Base-by-base conservation (phyloP, 2,888 invertebrate genomes). In the Mesochorus sp. region DNA sequence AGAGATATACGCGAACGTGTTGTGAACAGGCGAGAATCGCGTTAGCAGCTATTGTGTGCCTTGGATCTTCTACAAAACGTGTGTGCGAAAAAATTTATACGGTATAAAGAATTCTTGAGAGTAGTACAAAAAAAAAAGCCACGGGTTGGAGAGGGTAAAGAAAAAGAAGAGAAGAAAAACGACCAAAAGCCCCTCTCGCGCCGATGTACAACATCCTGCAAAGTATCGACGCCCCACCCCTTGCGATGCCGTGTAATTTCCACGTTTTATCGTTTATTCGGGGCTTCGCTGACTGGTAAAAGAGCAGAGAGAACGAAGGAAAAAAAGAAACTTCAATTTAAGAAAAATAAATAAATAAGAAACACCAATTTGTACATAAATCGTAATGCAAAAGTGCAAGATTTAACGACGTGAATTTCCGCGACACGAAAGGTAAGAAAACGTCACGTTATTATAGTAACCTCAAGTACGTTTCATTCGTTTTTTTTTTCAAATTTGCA, bases 221-320 rank as follows among this genome's bases (percentile, higher is more conserved):
- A 85, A 81, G 81, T 81, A 73, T 85, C 84, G 84, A 82, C 80
- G 84, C 82, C 83, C 85, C 86, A 82, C 82, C 82, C 81, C 83
- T 57, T 73, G 79, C 79, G 73, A 80, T 72, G 80, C 49, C 47
- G 76, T 81, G 57, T 76, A 82, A 85, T 81, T 79, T 61, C 71
- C 68, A 34, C 44, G 57, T 64, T 73, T 68, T 61, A 24, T 19
- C 42, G 26, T 57, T 67, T n/a, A 42, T 62, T 51, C 61, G n/a
- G n/a, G 53, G 67, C 53, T 67, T 67, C 61, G 72, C 26, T 72
- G 19, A 42, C 49, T n/a, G n/a, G n/a, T n/a, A n/a, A n/a, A n/a
- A 44, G 26, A 28, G 24, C n/a, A 62, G 44, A 19, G 17, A 37
- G n/a, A 31, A 31, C 8, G 19, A 17, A 31, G 10, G 31, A 24